Evolutionary conservation across 2,888 invertebrate species (phyloP).

Genomic region (Auanema sp.): DNA sequence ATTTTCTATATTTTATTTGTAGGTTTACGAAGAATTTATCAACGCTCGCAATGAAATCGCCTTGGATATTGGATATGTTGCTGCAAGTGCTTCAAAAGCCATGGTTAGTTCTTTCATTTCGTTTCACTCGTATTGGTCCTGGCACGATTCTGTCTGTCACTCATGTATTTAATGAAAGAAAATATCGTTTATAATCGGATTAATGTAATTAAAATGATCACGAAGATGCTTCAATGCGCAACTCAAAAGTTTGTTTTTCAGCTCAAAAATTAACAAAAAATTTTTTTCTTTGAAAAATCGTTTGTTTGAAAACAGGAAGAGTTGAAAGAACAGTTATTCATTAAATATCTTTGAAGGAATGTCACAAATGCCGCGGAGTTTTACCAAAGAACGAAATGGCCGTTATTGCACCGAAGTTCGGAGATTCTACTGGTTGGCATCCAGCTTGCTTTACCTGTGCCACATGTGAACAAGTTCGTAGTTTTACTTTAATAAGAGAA

Average conservation of each 20-base stretch:
- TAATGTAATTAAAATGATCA: neutral
- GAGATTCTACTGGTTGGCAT: slow-evolving; percentile 60
- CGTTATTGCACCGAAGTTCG: slow-evolving; percentile 81
- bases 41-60: slow-evolving; percentile 91
- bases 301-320: no score
- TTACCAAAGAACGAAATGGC: slow-evolving; percentile 81
- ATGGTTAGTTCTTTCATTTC: slow-evolving; percentile 59
- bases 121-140: neutral
- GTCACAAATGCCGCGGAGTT: slow-evolving; percentile 80
- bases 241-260: no score
- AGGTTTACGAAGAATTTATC: slow-evolving; percentile 86
- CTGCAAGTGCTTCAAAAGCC: slow-evolving; percentile 64
- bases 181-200: slow-evolving; percentile 1
- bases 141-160: neutral
- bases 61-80: slow-evolving; percentile 81
- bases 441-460: slow-evolving; percentile 73
- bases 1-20: neutral
- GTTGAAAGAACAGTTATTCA: neutral
- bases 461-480: slow-evolving; percentile 57
- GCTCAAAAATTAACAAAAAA: neutral
- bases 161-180: slow-evolving; percentile 1
- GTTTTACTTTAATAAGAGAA: neutral
- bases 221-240: no score
- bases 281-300: neutral
- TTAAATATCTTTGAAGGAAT: slow-evolving; percentile 71